Base-by-base conservation (phyloP, 2,888 invertebrate genomes). In the Acleris cristana region DNA sequence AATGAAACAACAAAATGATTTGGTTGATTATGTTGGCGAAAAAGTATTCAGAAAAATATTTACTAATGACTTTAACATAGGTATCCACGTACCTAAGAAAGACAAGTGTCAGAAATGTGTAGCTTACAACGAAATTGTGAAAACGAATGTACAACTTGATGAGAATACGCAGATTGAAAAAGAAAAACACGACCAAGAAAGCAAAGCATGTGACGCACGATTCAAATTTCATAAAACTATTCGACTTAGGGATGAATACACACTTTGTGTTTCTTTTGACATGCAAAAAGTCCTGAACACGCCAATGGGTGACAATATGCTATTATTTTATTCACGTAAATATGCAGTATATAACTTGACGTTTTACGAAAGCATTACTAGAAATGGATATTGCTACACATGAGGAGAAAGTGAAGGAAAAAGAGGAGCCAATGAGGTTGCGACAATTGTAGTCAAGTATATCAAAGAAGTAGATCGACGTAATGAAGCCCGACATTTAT, bases 381-480 rank as follows among this genome's bases (percentile, higher is more conserved):
- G 51, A 21, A 21, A 19, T 10, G 51, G 51, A 0, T 51, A 19
- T 14, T 51, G 21, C 12, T 51, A 19, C 12, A 19, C 21, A 6
- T 51, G 51, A 21, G 21, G 21, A 10, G 51, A 51, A 3, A 21
- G 19, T 19, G 51, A 51, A 14, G 51, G 21, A 21, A 51, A 51
- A 21, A 19, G 51, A 19, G 51, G 51, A 16, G 71, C 66, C n/a
- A 67, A 70, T 69, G 76, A 76, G 70, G 71, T 77, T 62, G 74
- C 72, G 10, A 70, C 71, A 34, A 73, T 74, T 63, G 52, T 78
- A 61, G 67, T 71, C 26, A 71, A 73, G 53, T 77, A 73, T 54
- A 26, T 78, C 23, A 64, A 73, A 71, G 56, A 53, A 16, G 51
- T 48, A 1, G 48, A 49, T 49, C n/a, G 6, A 49, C 30, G 23